Evolutionary conservation across 2,113 vertebrate genomes (phyloP), one percentile per base, ranked within the genome.

Genomic region (Mirza zaza): DNA sequence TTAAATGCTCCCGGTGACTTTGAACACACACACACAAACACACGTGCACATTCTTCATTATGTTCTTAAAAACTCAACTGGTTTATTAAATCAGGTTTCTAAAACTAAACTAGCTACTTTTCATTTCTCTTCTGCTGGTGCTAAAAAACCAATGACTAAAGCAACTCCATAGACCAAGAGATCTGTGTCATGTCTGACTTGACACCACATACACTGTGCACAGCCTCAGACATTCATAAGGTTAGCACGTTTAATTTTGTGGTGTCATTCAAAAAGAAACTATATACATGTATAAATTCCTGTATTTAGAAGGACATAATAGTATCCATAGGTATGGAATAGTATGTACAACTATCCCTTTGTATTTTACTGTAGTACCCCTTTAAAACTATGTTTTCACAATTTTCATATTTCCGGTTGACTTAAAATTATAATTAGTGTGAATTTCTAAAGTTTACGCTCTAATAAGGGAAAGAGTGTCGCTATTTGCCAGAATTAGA

Each of bases 401-500:
- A 76, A 39, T 65, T 94, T 92, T 85, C 21, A 14, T 77, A 84
- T 84, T 82, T 96, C 14, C 73, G 95, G 59, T 63, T 39, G 57
- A 92, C 59, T 67, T 83, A 34, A 70, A 79, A 83, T 67, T 76
- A 32, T 63, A 95, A 68, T 76, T 2, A 10, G 45, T 42, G 50
- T 57, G n/a, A 93, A 91, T 95, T 96, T 91, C 39, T 89, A 90
- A 97, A 92, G 85, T 90, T 57, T 18, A 77, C 18, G 14, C 83
- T 94, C 34, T 89, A 73, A 48, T 76, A 96, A 97, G 34, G 91
- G 96, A 97, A 97, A 87, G 34, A 91, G 84, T 52, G 50, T 81
- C 9, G n/a, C 82, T 90, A 11, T 90, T 97, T 98, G 90, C 97
- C 97, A 96, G 65, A 92, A 91, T 91, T 87, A 86, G 48, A 97